Conservation (phyloP, 1,140 invertebrate genomes). For the Teleogryllus occipitalis region DNA sequence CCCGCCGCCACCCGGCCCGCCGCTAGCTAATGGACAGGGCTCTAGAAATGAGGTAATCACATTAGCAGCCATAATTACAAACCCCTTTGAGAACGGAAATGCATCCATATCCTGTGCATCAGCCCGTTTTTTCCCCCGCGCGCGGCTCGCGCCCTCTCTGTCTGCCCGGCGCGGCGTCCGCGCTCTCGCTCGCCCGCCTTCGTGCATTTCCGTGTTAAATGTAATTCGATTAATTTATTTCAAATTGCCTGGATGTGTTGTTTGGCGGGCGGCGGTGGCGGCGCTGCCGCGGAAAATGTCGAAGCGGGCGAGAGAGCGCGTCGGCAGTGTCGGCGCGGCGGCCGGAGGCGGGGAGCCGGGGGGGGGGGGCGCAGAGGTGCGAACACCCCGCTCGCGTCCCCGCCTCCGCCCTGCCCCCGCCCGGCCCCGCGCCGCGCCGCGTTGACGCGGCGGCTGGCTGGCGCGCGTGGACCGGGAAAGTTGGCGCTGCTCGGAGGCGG, state of each 20-base stretch:
- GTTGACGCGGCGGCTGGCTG: too few species aligned
- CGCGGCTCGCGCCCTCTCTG: constrained; percentile 5
- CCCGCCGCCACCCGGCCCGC: too few species aligned
- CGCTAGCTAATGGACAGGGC: constrained; percentile 22
- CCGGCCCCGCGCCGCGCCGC: too few species aligned
- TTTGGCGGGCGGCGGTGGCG: constrained; percentile 15
- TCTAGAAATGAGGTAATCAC: constrained; percentile 26
- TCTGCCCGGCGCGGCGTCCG: neutral
- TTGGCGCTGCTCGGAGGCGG: neutral
- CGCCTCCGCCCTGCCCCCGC: neutral
- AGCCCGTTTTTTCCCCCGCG: constrained; percentile 12
- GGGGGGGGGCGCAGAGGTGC: constrained; percentile 3
- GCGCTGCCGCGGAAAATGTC: neutral
- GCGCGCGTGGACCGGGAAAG: neutral
- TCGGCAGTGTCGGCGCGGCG: neutral
- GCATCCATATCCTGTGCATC: constrained; percentile 27
- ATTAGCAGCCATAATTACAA: constrained; percentile 27
- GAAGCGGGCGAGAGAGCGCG: constrained; percentile 10
- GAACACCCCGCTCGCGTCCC: constrained; percentile 6
- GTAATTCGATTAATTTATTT: constrained; percentile 27
- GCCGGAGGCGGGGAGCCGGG: neutral
- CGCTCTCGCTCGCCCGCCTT: constrained; percentile 18
- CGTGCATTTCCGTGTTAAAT: constrained; percentile 24
- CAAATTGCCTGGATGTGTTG: constrained; percentile 22
- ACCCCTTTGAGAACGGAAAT: constrained; percentile 25